These are phyloP conservation scores for Cantharis flavilabris DNA, from an alignment of 2,888 invertebrate genomes.

Conservation along the genomic window DNA sequence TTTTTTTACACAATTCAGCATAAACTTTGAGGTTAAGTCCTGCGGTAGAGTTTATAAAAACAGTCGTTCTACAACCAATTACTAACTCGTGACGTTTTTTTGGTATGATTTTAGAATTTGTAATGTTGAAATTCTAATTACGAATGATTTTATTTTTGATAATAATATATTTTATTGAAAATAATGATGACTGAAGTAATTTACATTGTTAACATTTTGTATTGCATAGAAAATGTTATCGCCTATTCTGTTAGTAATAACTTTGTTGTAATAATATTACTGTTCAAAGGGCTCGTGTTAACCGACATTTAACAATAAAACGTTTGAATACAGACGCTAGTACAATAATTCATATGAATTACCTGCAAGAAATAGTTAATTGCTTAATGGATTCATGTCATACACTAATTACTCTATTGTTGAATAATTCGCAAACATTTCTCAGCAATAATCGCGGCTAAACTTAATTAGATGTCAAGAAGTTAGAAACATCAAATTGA, in stretches of 20 bases:
- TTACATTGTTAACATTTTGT: not conserved
- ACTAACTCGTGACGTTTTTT: no score
- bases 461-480: conserved; percentile 2
- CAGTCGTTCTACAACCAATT: no score
- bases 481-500: not conserved
- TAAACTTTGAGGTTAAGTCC: not conserved
- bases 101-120: no score
- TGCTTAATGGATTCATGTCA: conserved; percentile 18
- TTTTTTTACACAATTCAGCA: not conserved
- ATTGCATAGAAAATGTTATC: not conserved
- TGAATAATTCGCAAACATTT: conserved; percentile 10
- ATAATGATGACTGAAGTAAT: not conserved
- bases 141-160: not conserved
- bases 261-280: conserved; percentile 7
- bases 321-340: not conserved
- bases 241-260: not conserved
- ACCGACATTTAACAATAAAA: not conserved
- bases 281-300: not conserved
- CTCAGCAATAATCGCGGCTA: conserved; percentile 6
- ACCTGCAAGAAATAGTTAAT: conserved; percentile 14
- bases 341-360: conserved; percentile 11
- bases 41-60: no score
- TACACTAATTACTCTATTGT: conserved; percentile 13
- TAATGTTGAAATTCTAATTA: not conserved
- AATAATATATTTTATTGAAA: not conserved